Conservation (phyloP, 2,797 vertebrate species). For the Gobio occitaniae region DNA sequence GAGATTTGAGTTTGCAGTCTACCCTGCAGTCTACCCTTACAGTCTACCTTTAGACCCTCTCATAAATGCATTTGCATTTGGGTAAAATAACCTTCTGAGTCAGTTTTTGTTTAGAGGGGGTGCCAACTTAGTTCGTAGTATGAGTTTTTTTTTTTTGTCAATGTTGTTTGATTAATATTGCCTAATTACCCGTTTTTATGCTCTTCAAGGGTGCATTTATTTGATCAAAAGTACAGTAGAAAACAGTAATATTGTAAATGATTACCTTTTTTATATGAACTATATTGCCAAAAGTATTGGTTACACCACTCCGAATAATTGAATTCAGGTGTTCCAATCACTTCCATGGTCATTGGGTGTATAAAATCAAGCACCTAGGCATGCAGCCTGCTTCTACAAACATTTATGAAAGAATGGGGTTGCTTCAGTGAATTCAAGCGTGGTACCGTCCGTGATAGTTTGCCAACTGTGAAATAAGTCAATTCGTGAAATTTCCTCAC, state of each 20-base stretch:
- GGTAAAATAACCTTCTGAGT: constrained; percentile 37
- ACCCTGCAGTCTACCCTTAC: neutral
- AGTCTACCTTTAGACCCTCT: constrained; percentile 40
- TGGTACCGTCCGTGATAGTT: too few species aligned
- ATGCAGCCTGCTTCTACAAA: too few species aligned
- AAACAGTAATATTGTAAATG: neutral
- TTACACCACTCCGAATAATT: too few species aligned
- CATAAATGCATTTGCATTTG: constrained; percentile 55
- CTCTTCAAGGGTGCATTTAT: neutral
- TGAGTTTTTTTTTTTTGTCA: neutral
- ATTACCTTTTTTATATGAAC: too few species aligned
- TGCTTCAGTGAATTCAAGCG: too few species aligned
- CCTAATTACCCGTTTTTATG: neutral
- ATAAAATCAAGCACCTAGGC: too few species aligned
- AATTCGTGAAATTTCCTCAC: too few species aligned
- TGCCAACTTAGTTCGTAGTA: constrained; percentile 35
- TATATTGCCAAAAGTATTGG: too few species aligned
- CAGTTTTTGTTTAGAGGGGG: constrained; percentile 27
- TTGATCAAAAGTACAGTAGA: neutral
- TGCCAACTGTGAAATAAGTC: too few species aligned
- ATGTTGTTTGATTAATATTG: neutral
- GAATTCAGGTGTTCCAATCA: too few species aligned
- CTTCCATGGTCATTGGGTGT: too few species aligned
- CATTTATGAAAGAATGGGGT: too few species aligned
- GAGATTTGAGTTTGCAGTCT: constrained; percentile 32